Percentiles rank a stretch among this genome's conserved stretches.
phyloP scores from a whole-genome alignment of 2,113 vertebrate species.

The Ctenomys sociabilis region DNA sequence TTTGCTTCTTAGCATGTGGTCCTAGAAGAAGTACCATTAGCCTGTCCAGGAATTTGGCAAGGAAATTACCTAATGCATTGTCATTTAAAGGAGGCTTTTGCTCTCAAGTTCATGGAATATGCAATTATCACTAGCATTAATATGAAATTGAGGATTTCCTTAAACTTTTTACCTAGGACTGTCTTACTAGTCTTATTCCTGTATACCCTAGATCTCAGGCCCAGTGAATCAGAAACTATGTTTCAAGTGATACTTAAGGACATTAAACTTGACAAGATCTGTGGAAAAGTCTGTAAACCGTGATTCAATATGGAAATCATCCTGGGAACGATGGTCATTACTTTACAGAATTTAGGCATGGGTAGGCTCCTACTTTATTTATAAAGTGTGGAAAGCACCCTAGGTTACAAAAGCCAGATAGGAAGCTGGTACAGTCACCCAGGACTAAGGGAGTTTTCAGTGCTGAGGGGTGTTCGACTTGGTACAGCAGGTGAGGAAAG shows the following conservation, averaged over 20 bases:
- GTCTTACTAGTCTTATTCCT: neutral
- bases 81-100: neutral
- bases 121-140: no score
- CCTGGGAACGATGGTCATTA: neutral
- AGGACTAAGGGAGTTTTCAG: neutral
- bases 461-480: neutral
- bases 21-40: neutral
- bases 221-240: neutral
- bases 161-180: neutral
- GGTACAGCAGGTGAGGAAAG: neutral
- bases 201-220: neutral
- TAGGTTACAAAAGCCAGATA: neutral
- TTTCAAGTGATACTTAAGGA: neutral
- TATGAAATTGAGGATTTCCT: neutral
- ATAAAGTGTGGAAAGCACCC: neutral
- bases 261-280: neutral
- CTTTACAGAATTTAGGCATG: neutral
- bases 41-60: neutral
- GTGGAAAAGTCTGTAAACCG: neutral
- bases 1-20: neutral
- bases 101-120: neutral
- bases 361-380: neutral
- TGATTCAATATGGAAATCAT: neutral
- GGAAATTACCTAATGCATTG: no score
- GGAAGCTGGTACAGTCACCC: neutral